Conservation (phyloP, 2,888 invertebrate species). For the Noctua comes region DNA sequence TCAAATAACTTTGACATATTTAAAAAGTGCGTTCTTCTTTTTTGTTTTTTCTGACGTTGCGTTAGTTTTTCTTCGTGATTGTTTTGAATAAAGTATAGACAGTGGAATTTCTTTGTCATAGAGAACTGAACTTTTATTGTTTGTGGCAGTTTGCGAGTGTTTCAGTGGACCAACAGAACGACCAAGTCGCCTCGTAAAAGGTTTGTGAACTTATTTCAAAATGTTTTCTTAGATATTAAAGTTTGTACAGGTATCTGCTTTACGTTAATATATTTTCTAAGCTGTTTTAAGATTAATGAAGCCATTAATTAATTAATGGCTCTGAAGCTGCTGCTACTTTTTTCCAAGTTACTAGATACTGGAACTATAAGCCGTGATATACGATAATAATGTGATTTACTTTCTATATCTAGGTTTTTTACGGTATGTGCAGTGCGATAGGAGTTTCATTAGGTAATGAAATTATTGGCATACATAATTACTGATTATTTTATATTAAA, state of each 20-base stretch:
- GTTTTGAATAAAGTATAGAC: conserved; percentile 26
- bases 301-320: too few species aligned
- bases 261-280: neutral
- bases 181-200: conserved; percentile 60
- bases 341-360: neutral
- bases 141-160: conserved; percentile 59
- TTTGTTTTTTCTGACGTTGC: conserved; percentile 8
- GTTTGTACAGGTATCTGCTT: neutral
- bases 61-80: conserved; percentile 26
- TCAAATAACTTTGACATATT: conserved; percentile 34
- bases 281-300: neutral
- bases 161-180: conserved; percentile 50
- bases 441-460: neutral
- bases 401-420: neutral
- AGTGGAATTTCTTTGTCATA: conserved; percentile 41
- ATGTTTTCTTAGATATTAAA: neutral
- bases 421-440: neutral
- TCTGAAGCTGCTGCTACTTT: neutral
- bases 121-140: conserved; percentile 52
- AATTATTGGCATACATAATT: neutral
- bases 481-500: neutral
- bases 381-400: neutral
- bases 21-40: conserved; percentile 38
- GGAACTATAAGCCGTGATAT: neutral
- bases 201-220: conserved; percentile 51